Evolutionary conservation across 2,888 invertebrate genomes (phyloP), one percentile per base, ranked within the genome.

Genomic region (Dorcus hopei): DNA sequence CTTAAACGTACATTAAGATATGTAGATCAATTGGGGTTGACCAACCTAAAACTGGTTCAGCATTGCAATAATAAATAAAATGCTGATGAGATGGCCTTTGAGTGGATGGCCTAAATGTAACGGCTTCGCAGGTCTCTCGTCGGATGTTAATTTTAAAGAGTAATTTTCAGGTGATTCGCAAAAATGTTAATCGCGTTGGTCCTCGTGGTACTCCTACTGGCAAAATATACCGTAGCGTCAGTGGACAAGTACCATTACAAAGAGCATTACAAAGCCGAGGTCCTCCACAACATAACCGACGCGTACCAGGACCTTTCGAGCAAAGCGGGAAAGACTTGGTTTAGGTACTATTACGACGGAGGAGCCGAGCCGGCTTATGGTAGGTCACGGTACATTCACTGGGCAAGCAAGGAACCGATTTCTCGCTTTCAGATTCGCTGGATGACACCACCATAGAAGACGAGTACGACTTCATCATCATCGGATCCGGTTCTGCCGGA

Each of bases 401-500:
- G 7, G 5, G 16, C 7, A 8, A 42, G 9, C 6, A 5, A 14
- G 16, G 11, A 11, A 16, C 9, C 14, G 4, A 33, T 33, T 11
- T 1, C 49, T 52, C 5, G 26, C 26, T 6, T 47, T 16, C 33
- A 45, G 59, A 59, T 52, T 43, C 59, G 1, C 47, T 55, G 5
- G 59, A 59, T 9, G 42, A 59, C 26, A 49, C 38, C 9, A 26
- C 23, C 14, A 49, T 59, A 16, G 65, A 65, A 14, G 68, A 74
- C 63, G 66, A 63, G 26, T 88, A 87, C 72, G 88, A 89, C 70
- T 89, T 88, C 66, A 79, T 88, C 3, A 79, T 88, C 19, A 80
- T 90, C 0, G 89, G 90, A 0, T 87, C 87, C 0, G 89, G 90
- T 0, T 85, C 88, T 0, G 85, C 87, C 0, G 91, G 91, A 0